Evolutionary conservation across 2,888 invertebrate genomes (phyloP), one percentile per base, ranked within the genome.

Genomic region (Ophioninae sp.): DNA sequence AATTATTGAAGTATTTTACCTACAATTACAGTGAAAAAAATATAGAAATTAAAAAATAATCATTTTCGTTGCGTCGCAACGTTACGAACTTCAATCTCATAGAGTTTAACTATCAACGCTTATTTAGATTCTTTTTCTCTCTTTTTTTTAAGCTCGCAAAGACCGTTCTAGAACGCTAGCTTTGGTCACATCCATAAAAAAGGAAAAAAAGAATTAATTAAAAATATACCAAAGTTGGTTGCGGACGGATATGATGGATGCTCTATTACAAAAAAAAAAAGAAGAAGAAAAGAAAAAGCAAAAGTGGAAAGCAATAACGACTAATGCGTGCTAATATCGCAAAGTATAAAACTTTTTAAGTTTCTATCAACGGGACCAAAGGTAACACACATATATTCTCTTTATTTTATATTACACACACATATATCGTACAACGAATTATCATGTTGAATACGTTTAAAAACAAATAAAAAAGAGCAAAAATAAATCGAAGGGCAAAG

Each of bases 351-450:
- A 86, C 79, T 88, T 86, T 68, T 68, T 79, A 89, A 91, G 90
- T 90, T 90, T 91, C 89, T 90, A 90, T 89, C 87, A 90, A 89
- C 88, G 91, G 91, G 91, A 91, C 91, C 91, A 91, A 91, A 91
- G 91, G 91, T 91, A 90, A 90, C 8, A 65, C 44, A 72, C 74
- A 61, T 23, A 68, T 69, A 79, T 87, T 86, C 86, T 86, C 87
- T 87, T 89, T 90, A 89, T 88, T 89, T 90, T 89, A 87, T 76
- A 79, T 75, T 61, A 68, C 71, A 84, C 59, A 77, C 44, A 71
- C 13, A 83, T 81, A 88, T 78, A 85, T 83, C 84, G 88, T 88
- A 90, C 87, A 44, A 23, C 76, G 81, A 83, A 82, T 85, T 80
- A 81, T 73, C 61, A 59, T 22, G 22, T 22, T 20, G 7, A 22